Conservation (phyloP, 2,888 invertebrate species). For the Cephus pygmeus region DNA sequence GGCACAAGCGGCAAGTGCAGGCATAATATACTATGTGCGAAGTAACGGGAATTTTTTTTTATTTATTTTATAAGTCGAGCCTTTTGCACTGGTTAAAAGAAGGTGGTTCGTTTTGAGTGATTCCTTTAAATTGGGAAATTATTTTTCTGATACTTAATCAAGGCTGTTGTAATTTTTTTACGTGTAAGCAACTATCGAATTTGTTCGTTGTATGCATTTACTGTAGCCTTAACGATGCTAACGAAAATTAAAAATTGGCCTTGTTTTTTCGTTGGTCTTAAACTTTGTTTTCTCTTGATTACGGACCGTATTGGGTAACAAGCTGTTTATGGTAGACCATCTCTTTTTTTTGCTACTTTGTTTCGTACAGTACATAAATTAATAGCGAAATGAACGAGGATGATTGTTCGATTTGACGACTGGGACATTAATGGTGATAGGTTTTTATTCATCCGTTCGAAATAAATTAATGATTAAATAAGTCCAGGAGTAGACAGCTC, state of each 20-base stretch:
- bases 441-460: background rate
- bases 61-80: background rate
- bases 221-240: background rate
- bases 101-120: background rate
- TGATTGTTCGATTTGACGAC: background rate
- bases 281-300: background rate
- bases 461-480: background rate
- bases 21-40: background rate
- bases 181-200: background rate
- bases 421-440: background rate
- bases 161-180: background rate
- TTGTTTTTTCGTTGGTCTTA: background rate
- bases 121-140: background rate
- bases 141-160: background rate
- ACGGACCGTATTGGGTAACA: background rate
- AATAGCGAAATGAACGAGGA: background rate
- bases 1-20: background rate
- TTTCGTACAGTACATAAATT: background rate
- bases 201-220: background rate
- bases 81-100: background rate
- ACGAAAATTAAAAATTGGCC: background rate
- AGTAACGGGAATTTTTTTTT: background rate
- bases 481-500: background rate
- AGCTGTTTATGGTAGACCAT: background rate
- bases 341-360: background rate